Percentiles rank a stretch among this genome's conserved stretches.
Evolutionary conservation across 2,888 invertebrate genomes (phyloP).

Genomic region (Lycophotia porphyrea): DNA sequence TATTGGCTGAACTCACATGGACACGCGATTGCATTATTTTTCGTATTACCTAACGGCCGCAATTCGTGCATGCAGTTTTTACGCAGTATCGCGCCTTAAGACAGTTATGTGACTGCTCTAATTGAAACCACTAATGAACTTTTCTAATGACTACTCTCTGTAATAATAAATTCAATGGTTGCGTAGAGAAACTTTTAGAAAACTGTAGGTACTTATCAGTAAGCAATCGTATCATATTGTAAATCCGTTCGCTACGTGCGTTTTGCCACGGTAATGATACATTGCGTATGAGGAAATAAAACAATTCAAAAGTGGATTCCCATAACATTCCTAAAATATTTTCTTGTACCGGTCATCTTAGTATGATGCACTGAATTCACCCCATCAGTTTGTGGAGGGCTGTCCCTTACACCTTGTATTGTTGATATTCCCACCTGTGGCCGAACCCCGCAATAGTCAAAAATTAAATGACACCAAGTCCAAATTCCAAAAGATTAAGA

Average conservation of each 20-base stretch:
- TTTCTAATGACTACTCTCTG: constrained; percentile 19
- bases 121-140: constrained; percentile 32
- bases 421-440: neutral
- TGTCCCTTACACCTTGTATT: no score
- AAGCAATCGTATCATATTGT: neutral
- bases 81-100: constrained; percentile 17
- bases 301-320: no score
- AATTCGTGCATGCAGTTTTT: constrained; percentile 39
- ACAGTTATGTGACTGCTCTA: constrained; percentile 3
- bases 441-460: neutral
- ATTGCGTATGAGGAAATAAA: no score
- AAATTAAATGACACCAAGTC: neutral
- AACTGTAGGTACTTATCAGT: neutral
- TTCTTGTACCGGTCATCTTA: no score
- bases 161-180: neutral
- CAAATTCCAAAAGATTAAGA: neutral
- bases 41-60: constrained; percentile 45
- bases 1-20: constrained; percentile 24
- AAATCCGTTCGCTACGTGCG: no score
- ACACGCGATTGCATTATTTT: constrained; percentile 51
- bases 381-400: no score
- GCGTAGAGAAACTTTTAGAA: constrained; percentile 11
- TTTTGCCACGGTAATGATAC: no score
- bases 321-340: no score
- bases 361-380: no score